Conservation (phyloP, 2,888 invertebrate species). For the Lithophane ornitopus region DNA sequence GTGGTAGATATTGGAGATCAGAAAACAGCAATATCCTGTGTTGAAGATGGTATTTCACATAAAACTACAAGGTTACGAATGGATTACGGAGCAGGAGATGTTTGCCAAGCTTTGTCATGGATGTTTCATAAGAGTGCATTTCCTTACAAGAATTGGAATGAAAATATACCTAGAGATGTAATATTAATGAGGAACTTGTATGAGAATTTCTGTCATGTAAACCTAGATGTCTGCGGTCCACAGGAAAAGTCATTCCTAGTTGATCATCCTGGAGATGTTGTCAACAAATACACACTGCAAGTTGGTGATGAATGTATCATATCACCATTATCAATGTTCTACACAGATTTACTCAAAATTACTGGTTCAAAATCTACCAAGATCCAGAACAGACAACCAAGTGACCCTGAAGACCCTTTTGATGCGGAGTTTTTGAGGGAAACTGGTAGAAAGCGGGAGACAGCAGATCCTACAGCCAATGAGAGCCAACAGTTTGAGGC, state of each 20-base stretch:
- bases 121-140: slow-evolving; percentile 97
- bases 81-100: slow-evolving; percentile 97
- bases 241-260: slow-evolving; percentile 95
- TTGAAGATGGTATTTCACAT: slow-evolving; percentile 98
- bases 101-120: slow-evolving; percentile 97
- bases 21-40: slow-evolving; percentile 98
- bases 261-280: slow-evolving; percentile 92
- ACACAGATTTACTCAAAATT: slow-evolving; percentile 96
- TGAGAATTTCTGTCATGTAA: slow-evolving; percentile 97
- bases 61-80: slow-evolving; percentile 95
- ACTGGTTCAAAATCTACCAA: slow-evolving; percentile 94
- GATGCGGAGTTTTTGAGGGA: slow-evolving; percentile 98
- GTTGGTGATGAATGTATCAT: slow-evolving; percentile 98
- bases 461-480: slow-evolving; percentile 83
- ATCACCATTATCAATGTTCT: slow-evolving; percentile 96
- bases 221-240: slow-evolving; percentile 96
- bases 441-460: slow-evolving; percentile 92
- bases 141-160: slow-evolving; percentile 95
- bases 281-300: slow-evolving; percentile 94
- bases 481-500: slow-evolving; percentile 88
- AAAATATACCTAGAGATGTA: slow-evolving; percentile 94
- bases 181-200: slow-evolving; percentile 95
- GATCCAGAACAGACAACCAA: slow-evolving; percentile 93
- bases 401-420: slow-evolving; percentile 97
- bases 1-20: slow-evolving; percentile 99